These are phyloP conservation scores for Limnephilus lunatus DNA, from an alignment of 2,888 invertebrate species.

Conservation along the genomic window DNA sequence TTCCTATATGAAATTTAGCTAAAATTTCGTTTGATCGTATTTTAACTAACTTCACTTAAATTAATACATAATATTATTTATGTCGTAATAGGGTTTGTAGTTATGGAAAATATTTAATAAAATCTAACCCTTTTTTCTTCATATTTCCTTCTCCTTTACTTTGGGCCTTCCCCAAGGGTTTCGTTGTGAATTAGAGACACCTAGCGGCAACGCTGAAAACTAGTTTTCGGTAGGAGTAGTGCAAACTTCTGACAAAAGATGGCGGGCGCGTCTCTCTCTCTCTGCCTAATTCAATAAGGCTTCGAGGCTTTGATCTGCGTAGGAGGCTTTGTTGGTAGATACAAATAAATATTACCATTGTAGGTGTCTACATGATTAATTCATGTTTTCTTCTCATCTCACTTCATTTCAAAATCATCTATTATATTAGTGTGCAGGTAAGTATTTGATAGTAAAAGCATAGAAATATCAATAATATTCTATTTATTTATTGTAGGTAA, in stretches of 20 bases:
- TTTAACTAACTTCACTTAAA: no score
- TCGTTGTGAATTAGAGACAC: background rate
- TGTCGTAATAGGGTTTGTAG: no score
- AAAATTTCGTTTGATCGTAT: no score
- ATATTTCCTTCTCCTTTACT: background rate
- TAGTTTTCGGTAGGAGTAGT: slow-evolving; percentile 24
- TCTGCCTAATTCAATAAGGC: slow-evolving; percentile 18
- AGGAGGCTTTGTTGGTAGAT: background rate
- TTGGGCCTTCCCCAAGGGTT: background rate
- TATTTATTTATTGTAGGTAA: no score
- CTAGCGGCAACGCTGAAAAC: slow-evolving; percentile 44
- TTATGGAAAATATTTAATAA: background rate
- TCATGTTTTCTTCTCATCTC: no score
- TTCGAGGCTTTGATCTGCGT: background rate
- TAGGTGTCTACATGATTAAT: background rate
- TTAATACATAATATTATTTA: no score
- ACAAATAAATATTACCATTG: background rate
- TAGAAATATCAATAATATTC: no score
- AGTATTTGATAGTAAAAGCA: no score
- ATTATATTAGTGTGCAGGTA: no score
- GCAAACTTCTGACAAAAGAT: slow-evolving; percentile 11
- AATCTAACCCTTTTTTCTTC: background rate
- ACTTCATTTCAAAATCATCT: no score
- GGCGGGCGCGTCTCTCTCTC: slow-evolving; percentile 2
- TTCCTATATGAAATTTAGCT: no score